These are phyloP conservation scores for Zapornia atra DNA, from an alignment of 2,113 vertebrate genomes.

Conservation along the genomic window DNA sequence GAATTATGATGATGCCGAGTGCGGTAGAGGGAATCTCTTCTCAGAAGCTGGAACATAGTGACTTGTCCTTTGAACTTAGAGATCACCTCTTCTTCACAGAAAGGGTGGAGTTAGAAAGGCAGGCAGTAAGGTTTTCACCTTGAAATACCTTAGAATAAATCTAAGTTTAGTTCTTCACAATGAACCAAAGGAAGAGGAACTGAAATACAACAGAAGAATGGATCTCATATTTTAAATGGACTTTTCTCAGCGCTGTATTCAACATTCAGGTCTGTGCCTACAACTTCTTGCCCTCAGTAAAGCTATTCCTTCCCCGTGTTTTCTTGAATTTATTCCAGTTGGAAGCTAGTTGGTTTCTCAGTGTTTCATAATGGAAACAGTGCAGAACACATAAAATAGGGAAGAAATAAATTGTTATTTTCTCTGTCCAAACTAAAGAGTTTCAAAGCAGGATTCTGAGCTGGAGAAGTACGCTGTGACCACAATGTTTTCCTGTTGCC, in stretches of 20 bases:
- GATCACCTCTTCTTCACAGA: background rate
- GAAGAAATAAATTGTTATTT: conserved; percentile 21
- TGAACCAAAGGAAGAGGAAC: background rate
- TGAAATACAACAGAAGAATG: background rate
- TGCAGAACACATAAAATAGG: background rate
- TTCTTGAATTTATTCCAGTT: background rate
- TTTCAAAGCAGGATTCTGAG: conserved; percentile 1
- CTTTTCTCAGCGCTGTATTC: background rate
- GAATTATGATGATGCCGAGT: background rate
- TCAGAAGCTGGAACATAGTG: background rate
- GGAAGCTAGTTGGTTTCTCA: background rate
- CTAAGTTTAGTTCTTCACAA: conserved; percentile 28
- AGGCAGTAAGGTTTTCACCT: background rate
- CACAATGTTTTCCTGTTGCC: conserved; percentile 1
- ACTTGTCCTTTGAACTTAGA: background rate
- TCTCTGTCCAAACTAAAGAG: background rate
- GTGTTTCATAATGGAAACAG: background rate
- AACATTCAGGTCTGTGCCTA: background rate
- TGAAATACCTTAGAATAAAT: conserved; percentile 49
- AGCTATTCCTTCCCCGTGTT: background rate
- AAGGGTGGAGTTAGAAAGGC: background rate
- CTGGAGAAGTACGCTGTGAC: background rate
- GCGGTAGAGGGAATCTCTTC: background rate
- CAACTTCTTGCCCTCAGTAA: background rate
- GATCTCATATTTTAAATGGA: background rate